Evolutionary conservation across 2,113 vertebrate genomes (phyloP), one percentile per base, ranked within the genome.

Genomic region (Baryphthengus martii): DNA sequence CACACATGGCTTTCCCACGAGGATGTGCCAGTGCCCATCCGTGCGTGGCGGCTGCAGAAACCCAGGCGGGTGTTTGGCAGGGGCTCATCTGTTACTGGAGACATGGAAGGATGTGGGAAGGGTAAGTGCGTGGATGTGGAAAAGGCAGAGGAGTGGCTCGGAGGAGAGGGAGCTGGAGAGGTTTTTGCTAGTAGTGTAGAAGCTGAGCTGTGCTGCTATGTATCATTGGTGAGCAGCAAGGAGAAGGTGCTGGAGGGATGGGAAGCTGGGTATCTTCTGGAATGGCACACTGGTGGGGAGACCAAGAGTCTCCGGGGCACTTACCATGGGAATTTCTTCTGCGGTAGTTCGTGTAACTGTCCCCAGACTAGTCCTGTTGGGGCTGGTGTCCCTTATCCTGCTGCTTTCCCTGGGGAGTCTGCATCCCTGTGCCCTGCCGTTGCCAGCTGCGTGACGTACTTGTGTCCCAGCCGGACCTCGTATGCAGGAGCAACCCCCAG

Each of bases 391-490:
- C 39, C 53, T 53, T 20, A 39, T 61, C n/a, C n/a, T 47, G 68
- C 42, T 42, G 49, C 35, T 72, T 70, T 45, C 35, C 49, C 42
- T 1, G 0, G 39, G 17, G 7, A 37, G 8, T 24, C 26, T 31
- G 28, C 33, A 40, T 49, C 83, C 61, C 47, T 0, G 0, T 35
- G 39, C 39, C 40, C 24, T 26, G 49, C 31, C 1, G 5, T 55
- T 62, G 50, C 3, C 4, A 40, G 55, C 13, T 61, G 21, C 2
- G 0, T 21, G 37, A 31, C 2, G 0, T 14, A 7, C 16, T 55
- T 2, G 0, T 14, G 25, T 39, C 61, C 71, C 39, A 24, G 39
- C 17, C 2, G 1, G 42, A 18, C 12, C 42, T 42, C 0, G 0
- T 10, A 3, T 2, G 9, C 0, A 0, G 79, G 40, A 88, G 19